A percentile compares a stretch with the other conserved stretches of the same genome.
phyloP scores from a whole-genome alignment of 2,888 invertebrate genomes.

The Ectobius pallidus region DNA sequence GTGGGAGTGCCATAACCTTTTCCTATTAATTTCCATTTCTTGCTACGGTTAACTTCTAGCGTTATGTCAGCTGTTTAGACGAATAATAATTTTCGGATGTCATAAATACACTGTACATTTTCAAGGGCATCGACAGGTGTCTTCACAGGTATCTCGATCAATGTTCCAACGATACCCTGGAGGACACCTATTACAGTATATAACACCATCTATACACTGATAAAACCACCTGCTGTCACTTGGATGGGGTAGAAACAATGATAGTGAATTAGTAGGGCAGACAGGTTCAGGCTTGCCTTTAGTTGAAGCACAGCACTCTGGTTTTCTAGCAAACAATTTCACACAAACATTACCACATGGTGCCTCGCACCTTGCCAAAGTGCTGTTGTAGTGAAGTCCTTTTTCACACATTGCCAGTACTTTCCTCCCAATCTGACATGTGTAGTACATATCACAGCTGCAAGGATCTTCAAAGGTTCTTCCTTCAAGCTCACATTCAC shows the following conservation, averaged over 20 bases:
- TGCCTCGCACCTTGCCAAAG: background rate
- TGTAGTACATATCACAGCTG: background rate
- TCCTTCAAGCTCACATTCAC: background rate
- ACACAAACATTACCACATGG: background rate
- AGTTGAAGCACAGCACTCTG: background rate
- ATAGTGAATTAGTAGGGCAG: background rate
- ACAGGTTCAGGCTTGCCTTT: background rate
- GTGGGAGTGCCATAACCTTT: too few species aligned
- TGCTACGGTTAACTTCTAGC: too few species aligned
- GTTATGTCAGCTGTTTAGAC: too few species aligned
- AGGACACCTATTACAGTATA: background rate
- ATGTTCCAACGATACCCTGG: background rate
- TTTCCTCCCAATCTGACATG: background rate
- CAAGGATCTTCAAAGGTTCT: background rate
- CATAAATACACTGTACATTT: too few species aligned
- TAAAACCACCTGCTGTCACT: background rate
- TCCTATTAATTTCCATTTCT: too few species aligned
- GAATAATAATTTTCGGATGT: too few species aligned
- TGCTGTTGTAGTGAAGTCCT: background rate
- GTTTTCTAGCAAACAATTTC: background rate
- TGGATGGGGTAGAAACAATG: background rate
- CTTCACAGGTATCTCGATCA: background rate
- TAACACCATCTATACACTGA: background rate
- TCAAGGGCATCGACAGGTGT: background rate
- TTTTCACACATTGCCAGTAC: background rate